phyloP scores from a whole-genome alignment of 64 coral and sea anemone species.

The Acropora yongei region DNA sequence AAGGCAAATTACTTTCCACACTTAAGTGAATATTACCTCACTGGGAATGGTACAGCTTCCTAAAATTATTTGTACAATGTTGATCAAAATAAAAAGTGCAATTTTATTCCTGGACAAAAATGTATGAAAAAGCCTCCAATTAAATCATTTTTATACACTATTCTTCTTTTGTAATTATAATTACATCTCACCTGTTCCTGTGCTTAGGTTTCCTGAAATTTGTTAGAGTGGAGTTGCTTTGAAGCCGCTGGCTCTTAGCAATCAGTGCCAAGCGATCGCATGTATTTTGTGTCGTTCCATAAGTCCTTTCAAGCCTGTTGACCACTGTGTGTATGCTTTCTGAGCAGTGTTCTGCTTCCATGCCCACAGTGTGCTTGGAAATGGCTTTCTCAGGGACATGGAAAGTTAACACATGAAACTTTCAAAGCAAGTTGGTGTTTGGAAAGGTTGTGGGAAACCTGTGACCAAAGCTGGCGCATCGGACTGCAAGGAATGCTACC shows the following conservation, averaged over 20 bases:
- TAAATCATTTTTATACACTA: background rate
- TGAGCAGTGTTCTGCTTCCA: constrained; percentile 65
- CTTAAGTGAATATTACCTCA: no score
- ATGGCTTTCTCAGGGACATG: constrained; percentile 59
- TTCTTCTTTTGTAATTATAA: no score
- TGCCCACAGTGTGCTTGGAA: constrained; percentile 7
- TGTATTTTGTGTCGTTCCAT: constrained; percentile 29
- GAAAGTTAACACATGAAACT: constrained; percentile 48
- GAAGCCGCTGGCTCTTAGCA: constrained; percentile 44
- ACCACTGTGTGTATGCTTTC: constrained; percentile 63
- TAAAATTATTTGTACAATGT: background rate
- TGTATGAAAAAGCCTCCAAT: background rate
- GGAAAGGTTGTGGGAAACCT: constrained; percentile 62
- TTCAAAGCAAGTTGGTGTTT: constrained; percentile 31
- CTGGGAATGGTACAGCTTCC: no score
- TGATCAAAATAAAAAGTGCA: background rate
- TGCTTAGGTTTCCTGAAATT: constrained; percentile 42
- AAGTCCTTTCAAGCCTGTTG: constrained; percentile 39
- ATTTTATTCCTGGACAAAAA: background rate
- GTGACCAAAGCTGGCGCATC: constrained; percentile 54
- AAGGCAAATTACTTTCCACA: no score
- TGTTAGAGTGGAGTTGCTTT: constrained; percentile 30
- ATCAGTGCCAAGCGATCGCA: constrained; percentile 28
- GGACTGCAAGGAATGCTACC: constrained; percentile 12
- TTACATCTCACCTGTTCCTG: background rate